Evolutionary conservation across 1,140 invertebrate species (phyloP).

Genomic region (Asobara japonica): DNA sequence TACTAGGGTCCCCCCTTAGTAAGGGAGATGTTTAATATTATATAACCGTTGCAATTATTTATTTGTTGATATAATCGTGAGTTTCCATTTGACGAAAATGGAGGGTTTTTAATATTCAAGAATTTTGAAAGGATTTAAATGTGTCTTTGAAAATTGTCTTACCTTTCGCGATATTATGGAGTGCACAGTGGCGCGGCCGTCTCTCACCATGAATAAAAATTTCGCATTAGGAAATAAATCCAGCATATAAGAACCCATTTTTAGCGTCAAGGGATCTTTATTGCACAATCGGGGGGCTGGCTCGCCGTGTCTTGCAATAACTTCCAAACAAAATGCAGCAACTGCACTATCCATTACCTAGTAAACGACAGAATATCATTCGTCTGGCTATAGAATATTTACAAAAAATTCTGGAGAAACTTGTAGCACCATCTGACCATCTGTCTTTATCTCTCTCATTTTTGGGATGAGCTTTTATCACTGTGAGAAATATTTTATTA

Average conservation of each 20-base stretch:
- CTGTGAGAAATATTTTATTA: too few relatives aligned
- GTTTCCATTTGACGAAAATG: too few relatives aligned
- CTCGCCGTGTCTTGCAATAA: slow-evolving; percentile 95
- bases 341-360: slow-evolving; percentile 93
- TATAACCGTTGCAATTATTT: too few relatives aligned
- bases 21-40: too few relatives aligned
- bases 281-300: slow-evolving; percentile 94
- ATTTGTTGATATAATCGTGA: too few relatives aligned
- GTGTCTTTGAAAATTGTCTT: slow-evolving; percentile 26
- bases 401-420: too few relatives aligned
- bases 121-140: too few relatives aligned
- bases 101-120: too few relatives aligned
- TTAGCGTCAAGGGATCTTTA: slow-evolving; percentile 97
- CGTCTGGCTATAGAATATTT: background rate
- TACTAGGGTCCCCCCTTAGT: too few relatives aligned
- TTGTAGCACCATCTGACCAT: too few relatives aligned
- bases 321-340: slow-evolving; percentile 95
- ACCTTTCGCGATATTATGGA: slow-evolving; percentile 97
- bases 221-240: slow-evolving; percentile 88
- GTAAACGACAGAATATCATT: slow-evolving; percentile 35
- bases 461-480: too few relatives aligned
- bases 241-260: slow-evolving; percentile 89
- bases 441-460: too few relatives aligned
- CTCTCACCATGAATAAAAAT: slow-evolving; percentile 98
- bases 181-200: slow-evolving; percentile 97